Conservation (phyloP, 2,888 invertebrate species). For the Allophyes oxyacanthae region DNA sequence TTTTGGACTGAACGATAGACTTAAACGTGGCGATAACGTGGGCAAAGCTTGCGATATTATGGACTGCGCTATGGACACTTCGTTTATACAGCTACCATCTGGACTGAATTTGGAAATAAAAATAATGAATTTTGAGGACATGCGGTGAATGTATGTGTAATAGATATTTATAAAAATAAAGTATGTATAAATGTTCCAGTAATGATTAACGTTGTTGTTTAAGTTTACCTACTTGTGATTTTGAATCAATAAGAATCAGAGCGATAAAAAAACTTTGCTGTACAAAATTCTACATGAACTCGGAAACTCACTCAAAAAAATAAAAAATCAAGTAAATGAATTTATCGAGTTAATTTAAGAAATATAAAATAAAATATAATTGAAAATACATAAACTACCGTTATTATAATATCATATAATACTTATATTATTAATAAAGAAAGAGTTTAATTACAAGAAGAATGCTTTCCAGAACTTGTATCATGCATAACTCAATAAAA, state of each 20-base stretch:
- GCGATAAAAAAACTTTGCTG: neutral
- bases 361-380: constrained; percentile 37
- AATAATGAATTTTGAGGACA: constrained; percentile 33
- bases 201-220: constrained; percentile 2
- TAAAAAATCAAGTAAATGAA: neutral
- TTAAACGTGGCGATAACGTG: constrained; percentile 83
- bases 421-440: constrained; percentile 33
- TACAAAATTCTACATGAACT: neutral
- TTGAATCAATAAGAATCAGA: no score
- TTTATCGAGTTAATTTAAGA: neutral
- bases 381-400: constrained; percentile 29
- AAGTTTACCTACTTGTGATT: constrained; percentile 23
- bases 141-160: constrained; percentile 26
- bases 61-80: constrained; percentile 87
- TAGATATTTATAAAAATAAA: constrained; percentile 9
- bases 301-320: neutral
- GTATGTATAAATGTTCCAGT: constrained; percentile 4
- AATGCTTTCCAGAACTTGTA: constrained; percentile 81
- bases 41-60: constrained; percentile 88
- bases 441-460: constrained; percentile 69
- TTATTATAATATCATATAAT: constrained; percentile 31
- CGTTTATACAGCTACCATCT: constrained; percentile 87
- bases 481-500: constrained; percentile 60
- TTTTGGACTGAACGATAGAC: constrained; percentile 83
- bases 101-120: constrained; percentile 72